Evolutionary conservation across 2,888 invertebrate genomes (phyloP).

Genomic region (Odontocolon sp.): DNA sequence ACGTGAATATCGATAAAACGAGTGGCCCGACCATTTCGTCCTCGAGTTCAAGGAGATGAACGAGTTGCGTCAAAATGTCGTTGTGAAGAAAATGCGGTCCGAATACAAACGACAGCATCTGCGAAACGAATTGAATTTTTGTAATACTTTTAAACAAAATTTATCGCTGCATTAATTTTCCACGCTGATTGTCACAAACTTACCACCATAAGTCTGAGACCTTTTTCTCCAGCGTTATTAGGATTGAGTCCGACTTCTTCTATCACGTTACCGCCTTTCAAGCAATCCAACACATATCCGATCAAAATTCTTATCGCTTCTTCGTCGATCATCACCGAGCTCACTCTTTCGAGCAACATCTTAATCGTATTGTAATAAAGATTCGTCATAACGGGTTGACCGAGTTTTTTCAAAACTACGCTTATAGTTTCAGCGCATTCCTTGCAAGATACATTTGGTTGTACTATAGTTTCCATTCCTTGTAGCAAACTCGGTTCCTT

Average conservation of each 20-base stretch:
- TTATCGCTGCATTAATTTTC: too few species aligned
- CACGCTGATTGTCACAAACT: constrained; percentile 70
- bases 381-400: constrained; percentile 97
- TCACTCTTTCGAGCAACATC: constrained; percentile 95
- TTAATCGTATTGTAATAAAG: constrained; percentile 97
- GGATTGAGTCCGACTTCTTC: constrained; percentile 91
- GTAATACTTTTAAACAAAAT: too few species aligned
- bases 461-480: constrained; percentile 93
- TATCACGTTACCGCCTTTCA: constrained; percentile 86
- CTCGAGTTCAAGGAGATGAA: constrained; percentile 90
- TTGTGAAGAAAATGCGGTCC: constrained; percentile 95
- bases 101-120: constrained; percentile 95
- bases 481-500: constrained; percentile 87
- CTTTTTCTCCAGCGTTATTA: constrained; percentile 92
- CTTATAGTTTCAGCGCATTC: constrained; percentile 95
- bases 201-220: constrained; percentile 92
- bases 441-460: constrained; percentile 95
- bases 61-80: constrained; percentile 89
- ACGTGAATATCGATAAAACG: constrained; percentile 91
- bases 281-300: constrained; percentile 85
- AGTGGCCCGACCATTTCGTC: constrained; percentile 91
- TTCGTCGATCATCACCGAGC: constrained; percentile 97
- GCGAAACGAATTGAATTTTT: constrained; percentile 55
- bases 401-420: constrained; percentile 93
- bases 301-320: constrained; percentile 90